Conservation (phyloP, 1,140 invertebrate species). For the Megalonaias nervosa region DNA sequence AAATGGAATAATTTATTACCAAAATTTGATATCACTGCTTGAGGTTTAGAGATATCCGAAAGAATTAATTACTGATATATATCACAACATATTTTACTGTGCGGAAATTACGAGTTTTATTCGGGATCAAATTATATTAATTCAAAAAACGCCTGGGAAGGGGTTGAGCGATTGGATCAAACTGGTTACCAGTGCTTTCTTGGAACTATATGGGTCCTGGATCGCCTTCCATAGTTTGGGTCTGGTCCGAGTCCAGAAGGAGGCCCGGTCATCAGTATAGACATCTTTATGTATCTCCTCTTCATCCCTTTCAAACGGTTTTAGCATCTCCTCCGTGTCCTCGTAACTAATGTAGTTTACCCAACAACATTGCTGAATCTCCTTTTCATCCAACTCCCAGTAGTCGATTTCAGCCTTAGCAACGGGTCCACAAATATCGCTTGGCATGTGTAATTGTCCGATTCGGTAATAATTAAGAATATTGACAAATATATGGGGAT, state of each 20-base stretch:
- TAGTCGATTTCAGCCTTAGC: constrained; percentile 99
- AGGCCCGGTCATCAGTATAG: constrained; percentile 49
- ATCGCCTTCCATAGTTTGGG: constrained; percentile 42
- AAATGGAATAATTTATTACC: no score
- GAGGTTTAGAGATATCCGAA: no score
- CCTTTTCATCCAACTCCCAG: constrained; percentile 71
- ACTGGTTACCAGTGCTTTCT: constrained; percentile 18
- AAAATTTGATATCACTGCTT: no score
- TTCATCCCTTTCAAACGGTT: constrained; percentile 42
- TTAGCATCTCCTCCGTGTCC: constrained; percentile 32
- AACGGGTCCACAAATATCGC: constrained; percentile 97
- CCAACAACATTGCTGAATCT: constrained; percentile 50
- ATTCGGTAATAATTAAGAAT: constrained; percentile 99
- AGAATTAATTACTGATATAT: no score
- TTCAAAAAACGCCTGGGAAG: constrained; percentile 44
- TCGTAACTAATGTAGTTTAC: constrained; percentile 41
- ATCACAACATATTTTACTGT: no score
- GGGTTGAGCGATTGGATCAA: no score
- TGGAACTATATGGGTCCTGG: constrained; percentile 39
- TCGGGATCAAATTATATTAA: constrained; percentile 51
- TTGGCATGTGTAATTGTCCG: constrained; percentile 97
- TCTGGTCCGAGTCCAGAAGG: constrained; percentile 48
- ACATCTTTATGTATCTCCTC: constrained; percentile 29
- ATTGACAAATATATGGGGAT: constrained; percentile 98
- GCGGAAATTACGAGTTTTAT: constrained; percentile 26